Base-by-base conservation (phyloP, 92 coral and sea anemone species). In the Parazoanthus atlanticus region DNA sequence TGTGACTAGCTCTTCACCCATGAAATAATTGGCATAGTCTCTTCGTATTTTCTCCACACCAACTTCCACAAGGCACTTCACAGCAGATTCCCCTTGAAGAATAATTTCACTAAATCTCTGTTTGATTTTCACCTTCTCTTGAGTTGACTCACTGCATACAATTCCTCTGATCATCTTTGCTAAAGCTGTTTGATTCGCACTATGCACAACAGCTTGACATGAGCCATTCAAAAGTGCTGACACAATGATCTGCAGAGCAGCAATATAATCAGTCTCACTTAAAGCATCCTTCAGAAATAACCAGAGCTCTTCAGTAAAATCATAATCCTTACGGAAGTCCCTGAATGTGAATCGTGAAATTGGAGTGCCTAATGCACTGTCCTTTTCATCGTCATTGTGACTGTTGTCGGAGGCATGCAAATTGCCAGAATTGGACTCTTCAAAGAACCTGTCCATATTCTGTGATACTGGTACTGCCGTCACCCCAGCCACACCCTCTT, bases 231-330 rank as follows among this genome's bases (percentile, higher is more conserved):
- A 89, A n/a, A 94, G 89, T 16, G 97, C 96, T 69, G 85, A 84
- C 34, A 86, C 74, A 80, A 95, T 88, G 2, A 85, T 82, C 69
- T 93, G 91, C 65, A 95, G 86, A 61, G 97, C 89, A 66, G 94
- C 47, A 34, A 81, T 25, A 74, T 94, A 94, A 86, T 97, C 96
- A 41, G 49, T 89, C 69, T 89, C 90, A 82, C 93, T 92, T 19
- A 89, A 28, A 47, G 95, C 93, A 90, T 95, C 98, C 70, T 97
- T 95, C 79, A 97, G 81, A 29, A 95, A 86, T 30, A 97, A 89
- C 99, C 99, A 97, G 19, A 97, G 90, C 65, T 91, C 86, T 86
- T 97, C 99, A 15, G 99, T 93, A 40, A 95, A 95, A 80, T 97
- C 99, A 72, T 95, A 91, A 78, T 97, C 99, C 72, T 97, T 96